Percentiles rank a stretch among this genome's conserved stretches.
phyloP scores from a whole-genome alignment of 2,888 invertebrate species.

The Lutraria lutraria region DNA sequence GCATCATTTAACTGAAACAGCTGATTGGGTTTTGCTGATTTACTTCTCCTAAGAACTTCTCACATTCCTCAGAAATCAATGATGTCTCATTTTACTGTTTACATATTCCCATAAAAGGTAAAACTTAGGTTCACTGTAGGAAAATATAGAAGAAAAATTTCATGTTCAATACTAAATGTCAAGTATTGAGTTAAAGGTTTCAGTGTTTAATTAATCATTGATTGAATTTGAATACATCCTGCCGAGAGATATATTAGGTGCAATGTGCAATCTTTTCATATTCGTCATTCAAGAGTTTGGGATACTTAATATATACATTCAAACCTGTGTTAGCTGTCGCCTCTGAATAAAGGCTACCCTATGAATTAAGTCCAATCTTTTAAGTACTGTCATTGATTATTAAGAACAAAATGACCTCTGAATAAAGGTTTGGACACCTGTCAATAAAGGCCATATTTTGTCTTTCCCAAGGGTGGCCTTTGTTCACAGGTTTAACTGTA shows the following conservation, averaged over 20 bases:
- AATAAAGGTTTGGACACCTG: too few species aligned
- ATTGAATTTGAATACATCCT: not conserved
- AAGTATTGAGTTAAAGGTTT: not conserved
- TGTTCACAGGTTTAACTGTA: too few species aligned
- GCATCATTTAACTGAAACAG: constrained; percentile 23
- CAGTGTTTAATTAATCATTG: not conserved
- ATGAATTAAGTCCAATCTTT: too few species aligned
- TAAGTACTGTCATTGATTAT: too few species aligned
- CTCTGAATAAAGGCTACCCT: too few species aligned
- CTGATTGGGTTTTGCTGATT: not conserved
- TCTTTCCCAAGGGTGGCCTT: too few species aligned
- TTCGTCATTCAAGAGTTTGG: not conserved
- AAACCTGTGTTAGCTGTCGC: too few species aligned
- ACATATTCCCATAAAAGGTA: constrained; percentile 6
- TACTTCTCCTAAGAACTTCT: not conserved
- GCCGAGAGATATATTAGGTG: not conserved
- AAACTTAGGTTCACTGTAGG: not conserved
- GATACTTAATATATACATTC: too few species aligned
- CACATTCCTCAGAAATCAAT: constrained; percentile 26
- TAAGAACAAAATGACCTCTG: too few species aligned
- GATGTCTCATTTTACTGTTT: constrained; percentile 15
- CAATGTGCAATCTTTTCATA: not conserved
- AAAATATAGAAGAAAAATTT: not conserved
- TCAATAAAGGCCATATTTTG: too few species aligned
- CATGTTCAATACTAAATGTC: not conserved